Evolutionary conservation across 2,888 invertebrate genomes (phyloP), one percentile per base, ranked within the genome.

Genomic region (Fabriciana adippe): DNA sequence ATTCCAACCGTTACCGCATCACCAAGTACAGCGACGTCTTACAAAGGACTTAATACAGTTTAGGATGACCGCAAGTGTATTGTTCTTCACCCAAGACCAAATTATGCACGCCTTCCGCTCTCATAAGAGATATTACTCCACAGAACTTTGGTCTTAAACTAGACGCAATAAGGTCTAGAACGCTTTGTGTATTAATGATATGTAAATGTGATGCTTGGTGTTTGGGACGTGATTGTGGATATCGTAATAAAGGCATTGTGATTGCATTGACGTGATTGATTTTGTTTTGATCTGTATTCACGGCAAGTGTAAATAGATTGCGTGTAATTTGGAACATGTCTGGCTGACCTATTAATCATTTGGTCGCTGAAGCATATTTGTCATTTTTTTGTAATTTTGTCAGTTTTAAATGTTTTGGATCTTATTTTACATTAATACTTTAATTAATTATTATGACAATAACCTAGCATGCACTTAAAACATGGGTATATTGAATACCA

Each of bases 21-120:
- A 53, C 60, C 60, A 31, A 50, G 59, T 53, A 64, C 57, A 59
- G 55, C 50, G 51, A 61, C 69, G 69, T 67, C 71, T 71, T 72
- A 73, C 72, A 72, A 72, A 73, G 73, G 71, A 68, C 62, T 66
- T 69, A 73, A 71, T 71, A 72, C 69, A 68, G 60, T 54, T 64
- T 48, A 66, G 67, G 70, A 65, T 72, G 73, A 73, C 73, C 73
- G 64, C 72, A 71, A 63, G 55, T 69, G 70, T 67, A 71, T 68
- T 70, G 73, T 68, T 69, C 64, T 67, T 62, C 64, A 51, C 66
- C 67, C 57, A 63, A 66, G 48, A 54, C 67, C 73, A 56, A 71
- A 74, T 76, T 77, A 79, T 74, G 76, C 71, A 76, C 74, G 68
- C 72, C 71, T 73, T 69, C 73, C 73, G 67, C 70, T 71, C 70